Evolutionary conservation across 2,888 invertebrate species (phyloP), one percentile per base, ranked within the genome.

Genomic region (Cephus sareptanus): DNA sequence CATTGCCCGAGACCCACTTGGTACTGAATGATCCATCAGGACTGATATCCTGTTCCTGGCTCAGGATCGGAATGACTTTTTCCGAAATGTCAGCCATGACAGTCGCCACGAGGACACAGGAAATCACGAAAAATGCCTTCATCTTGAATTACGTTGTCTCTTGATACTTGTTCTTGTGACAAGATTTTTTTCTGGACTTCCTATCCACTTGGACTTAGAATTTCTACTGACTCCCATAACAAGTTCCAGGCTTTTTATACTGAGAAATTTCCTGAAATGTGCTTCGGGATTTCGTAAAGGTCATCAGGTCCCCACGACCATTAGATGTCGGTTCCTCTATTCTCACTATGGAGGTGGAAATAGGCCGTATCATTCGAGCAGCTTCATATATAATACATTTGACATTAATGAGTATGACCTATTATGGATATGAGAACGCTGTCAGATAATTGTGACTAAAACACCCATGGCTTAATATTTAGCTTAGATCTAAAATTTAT

Each of bases 21-120:
- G 82, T 78, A 35, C 79, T 84, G 79, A 86, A 90, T 40, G 84
- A 84, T 56, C 90, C 90, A 74, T 89, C 89, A 1, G 87, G 88
- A 74, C 77, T 84, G 69, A 87, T 80, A 75, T 90, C 89, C 35
- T 87, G 86, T 6, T 80, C 77, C 69, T 90, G 90, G 56, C 80
- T 82, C 30, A 89, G 30, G 75, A 90, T 90, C 37, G 82, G 34
- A 4, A 71, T 71, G 71, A 33, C 4, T 30, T 71, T 33, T 33
- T 71, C 71, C 4, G 71, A 71, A 71, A 71, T 30, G 33, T 31
- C 71, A 13, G 71, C 71, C 71, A 33, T 3, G 12, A 33, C 71
- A 2, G 71, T 33, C 15, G 71, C 71, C 31, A 33, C 71, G 15
- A 71, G 13, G 33, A 30, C 71, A 12, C 30, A 71, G 71, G 31